Percentiles rank a stretch among this genome's conserved stretches.
These are phyloP conservation scores for Pantala flavescens DNA, from an alignment of 1,140 invertebrate species.

Conservation along the genomic window DNA sequence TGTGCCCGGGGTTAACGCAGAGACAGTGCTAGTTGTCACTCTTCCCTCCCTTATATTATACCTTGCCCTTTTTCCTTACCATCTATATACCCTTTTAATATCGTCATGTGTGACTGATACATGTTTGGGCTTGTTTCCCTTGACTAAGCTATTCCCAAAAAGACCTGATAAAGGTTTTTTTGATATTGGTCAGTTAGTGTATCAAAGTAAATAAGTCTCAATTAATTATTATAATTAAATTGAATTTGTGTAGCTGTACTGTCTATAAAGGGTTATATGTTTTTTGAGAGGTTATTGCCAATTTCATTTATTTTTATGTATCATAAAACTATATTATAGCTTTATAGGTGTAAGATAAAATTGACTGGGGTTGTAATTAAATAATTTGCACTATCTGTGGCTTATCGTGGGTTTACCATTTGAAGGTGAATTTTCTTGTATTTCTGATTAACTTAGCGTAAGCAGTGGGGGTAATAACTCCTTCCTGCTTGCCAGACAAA, in stretches of 20 bases:
- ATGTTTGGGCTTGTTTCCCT: slow-evolving; percentile 4
- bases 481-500: not conserved
- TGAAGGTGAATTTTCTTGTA: not conserved
- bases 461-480: not conserved
- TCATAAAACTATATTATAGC: slow-evolving; percentile 7
- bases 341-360: slow-evolving; percentile 1
- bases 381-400: not conserved
- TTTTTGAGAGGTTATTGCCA: not conserved
- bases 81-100: not conserved
- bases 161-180: not conserved
- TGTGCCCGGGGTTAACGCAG: slow-evolving; percentile 5
- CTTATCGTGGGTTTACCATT: not conserved
- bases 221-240: slow-evolving; percentile 10
- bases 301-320: not conserved
- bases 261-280: slow-evolving; percentile 3
- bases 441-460: not conserved
- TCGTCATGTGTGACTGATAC: not conserved
- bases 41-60: not conserved
- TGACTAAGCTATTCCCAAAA: slow-evolving; percentile 10
- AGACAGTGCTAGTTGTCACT: slow-evolving; percentile 3
- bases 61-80: not conserved
- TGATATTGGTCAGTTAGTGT: slow-evolving; percentile 2
- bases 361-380: not conserved
- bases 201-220: slow-evolving; percentile 10
- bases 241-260: slow-evolving; percentile 4